Evolutionary conservation across 1,140 invertebrate species (phyloP).

Genomic region (Dufourea novaeangliae): DNA sequence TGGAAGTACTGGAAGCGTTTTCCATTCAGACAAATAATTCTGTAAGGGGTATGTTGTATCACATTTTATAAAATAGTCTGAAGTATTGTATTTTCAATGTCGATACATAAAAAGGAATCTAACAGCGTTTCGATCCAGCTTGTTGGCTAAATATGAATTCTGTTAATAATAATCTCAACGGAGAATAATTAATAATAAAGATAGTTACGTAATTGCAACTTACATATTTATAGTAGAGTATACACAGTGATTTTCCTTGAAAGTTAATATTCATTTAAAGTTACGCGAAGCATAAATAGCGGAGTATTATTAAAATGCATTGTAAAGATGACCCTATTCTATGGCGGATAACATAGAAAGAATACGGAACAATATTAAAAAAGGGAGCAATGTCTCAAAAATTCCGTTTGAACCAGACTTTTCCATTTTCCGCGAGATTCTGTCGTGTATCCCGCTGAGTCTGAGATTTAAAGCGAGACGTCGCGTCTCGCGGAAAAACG

Average conservation of each 20-base stretch:
- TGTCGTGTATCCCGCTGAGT: background rate
- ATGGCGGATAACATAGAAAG: background rate
- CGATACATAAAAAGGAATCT: too few relatives aligned
- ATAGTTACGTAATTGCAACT: too few relatives aligned
- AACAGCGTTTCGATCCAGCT: too few relatives aligned
- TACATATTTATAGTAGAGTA: too few relatives aligned
- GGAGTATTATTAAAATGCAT: too few relatives aligned
- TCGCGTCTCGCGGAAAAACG: background rate
- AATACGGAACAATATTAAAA: background rate
- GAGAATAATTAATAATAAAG: too few relatives aligned
- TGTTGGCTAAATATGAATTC: too few relatives aligned
- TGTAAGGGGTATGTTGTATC: background rate
- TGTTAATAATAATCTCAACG: too few relatives aligned
- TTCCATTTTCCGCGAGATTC: background rate
- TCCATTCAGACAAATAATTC: constrained; percentile 15
- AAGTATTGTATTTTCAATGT: background rate
- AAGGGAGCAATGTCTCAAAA: background rate
- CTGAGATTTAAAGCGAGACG: background rate
- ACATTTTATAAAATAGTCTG: background rate
- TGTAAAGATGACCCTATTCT: background rate
- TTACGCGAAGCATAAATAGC: too few relatives aligned
- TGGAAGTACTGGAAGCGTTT: background rate
- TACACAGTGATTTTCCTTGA: too few relatives aligned
- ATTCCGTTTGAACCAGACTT: background rate
- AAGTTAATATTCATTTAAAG: too few relatives aligned